Conservation (phyloP, 2,113 vertebrate genomes). For the Ramphastos sulfuratus region DNA sequence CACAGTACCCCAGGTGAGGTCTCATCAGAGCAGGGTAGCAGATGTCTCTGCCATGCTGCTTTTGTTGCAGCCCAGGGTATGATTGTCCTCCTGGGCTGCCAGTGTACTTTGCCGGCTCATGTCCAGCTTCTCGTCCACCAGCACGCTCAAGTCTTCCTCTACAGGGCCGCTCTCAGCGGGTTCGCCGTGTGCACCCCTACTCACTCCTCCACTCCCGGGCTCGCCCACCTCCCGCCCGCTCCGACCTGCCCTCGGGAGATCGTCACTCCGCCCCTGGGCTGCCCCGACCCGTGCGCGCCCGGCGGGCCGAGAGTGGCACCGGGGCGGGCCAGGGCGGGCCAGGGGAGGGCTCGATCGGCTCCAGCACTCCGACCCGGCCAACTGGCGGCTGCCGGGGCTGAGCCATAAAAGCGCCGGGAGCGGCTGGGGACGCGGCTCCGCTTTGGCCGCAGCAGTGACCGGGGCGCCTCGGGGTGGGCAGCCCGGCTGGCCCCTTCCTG, state of each 20-base stretch:
- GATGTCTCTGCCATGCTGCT: not conserved
- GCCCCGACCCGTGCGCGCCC: not conserved
- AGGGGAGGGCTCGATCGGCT: not conserved
- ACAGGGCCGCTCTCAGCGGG: not conserved
- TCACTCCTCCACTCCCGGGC: not conserved
- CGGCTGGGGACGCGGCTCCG: not conserved
- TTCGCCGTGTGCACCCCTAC: rapidly evolving
- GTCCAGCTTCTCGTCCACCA: not conserved
- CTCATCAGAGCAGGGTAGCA: not conserved
- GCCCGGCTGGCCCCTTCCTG: not conserved
- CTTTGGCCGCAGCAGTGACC: not conserved
- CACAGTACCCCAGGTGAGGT: too few species aligned
- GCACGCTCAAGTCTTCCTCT: not conserved
- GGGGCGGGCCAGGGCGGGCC: not conserved
- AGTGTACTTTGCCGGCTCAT: not conserved
- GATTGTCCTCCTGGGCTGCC: not conserved
- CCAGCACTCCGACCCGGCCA: not conserved
- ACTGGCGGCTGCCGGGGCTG: conserved; percentile 16
- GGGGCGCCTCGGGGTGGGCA: not conserved
- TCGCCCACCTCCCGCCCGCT: not conserved
- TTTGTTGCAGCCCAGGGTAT: not conserved
- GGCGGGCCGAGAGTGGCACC: not conserved
- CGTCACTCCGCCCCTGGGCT: not conserved
- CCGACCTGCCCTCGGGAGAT: not conserved
- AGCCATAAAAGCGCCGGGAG: conserved; percentile 63